Evolutionary conservation across 2,797 vertebrate species (phyloP).

Genomic region (Rhinatrema bivittatum): DNA sequence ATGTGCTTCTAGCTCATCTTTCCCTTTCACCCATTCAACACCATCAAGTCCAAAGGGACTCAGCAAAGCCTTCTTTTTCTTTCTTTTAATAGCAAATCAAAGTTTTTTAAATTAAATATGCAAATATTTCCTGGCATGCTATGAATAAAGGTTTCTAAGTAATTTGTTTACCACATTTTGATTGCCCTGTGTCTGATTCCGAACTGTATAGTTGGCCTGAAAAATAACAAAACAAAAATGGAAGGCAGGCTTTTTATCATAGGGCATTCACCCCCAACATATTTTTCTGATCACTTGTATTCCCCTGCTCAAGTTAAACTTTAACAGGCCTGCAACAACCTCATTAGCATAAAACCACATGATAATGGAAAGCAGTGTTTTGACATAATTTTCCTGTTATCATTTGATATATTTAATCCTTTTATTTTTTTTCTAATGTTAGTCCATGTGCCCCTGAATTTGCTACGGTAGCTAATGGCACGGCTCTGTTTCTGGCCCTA

Average conservation of each 20-base stretch:
- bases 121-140: no score
- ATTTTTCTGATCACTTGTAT: conserved; percentile 47
- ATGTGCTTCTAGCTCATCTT: no score
- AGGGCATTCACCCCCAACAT: conserved; percentile 39
- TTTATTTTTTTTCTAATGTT: conserved; percentile 27
- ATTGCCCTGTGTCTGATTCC: conserved; percentile 36
- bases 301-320: conserved; percentile 53
- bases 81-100: no score
- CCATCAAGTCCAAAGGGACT: no score
- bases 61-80: no score
- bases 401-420: conserved; percentile 51
- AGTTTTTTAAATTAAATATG: no score
- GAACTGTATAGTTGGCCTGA: conserved; percentile 30
- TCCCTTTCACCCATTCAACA: no score
- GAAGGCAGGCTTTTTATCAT: conserved; percentile 40
- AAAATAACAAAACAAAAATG: conserved; percentile 41
- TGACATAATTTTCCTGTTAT: conserved; percentile 59
- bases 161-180: conserved; percentile 29
- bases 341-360: conserved; percentile 57
- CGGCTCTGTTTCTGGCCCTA: no score
- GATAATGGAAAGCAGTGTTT: conserved; percentile 50
- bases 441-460: conserved; percentile 39
- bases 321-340: conserved; percentile 46
- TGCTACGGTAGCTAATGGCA: conserved; percentile 18
- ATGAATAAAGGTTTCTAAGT: no score